These are phyloP conservation scores for Solea senegalensis DNA, from an alignment of 2,113 vertebrate genomes.

Conservation along the genomic window DNA sequence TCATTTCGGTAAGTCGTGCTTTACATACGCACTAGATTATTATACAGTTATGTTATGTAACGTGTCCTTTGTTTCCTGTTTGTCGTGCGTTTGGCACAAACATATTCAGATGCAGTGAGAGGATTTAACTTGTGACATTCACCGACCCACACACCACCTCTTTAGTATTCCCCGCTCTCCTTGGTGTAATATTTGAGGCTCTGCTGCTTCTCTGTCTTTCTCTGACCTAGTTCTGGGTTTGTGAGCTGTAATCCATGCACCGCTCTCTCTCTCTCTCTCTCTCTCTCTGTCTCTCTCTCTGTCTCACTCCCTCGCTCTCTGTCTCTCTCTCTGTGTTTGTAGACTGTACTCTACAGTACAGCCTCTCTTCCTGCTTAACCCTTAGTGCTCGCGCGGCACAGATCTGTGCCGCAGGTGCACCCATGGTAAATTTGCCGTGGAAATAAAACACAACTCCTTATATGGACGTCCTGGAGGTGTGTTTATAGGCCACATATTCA, in stretches of 20 bases:
- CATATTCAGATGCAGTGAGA: slow-evolving; percentile 27
- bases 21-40: not conserved
- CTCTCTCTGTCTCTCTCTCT: slow-evolving; percentile 27
- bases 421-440: too few species aligned
- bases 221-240: slow-evolving; percentile 75
- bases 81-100: slow-evolving; percentile 12
- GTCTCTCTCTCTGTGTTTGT: slow-evolving; percentile 10
- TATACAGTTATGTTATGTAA: not conserved
- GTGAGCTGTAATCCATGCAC: slow-evolving; percentile 65
- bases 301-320: not conserved
- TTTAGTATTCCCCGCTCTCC: slow-evolving; percentile 53
- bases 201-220: slow-evolving; percentile 61
- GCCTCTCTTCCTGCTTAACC: slow-evolving; percentile 22
- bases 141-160: slow-evolving; percentile 24
- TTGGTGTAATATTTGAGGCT: slow-evolving; percentile 53
- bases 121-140: slow-evolving; percentile 12
- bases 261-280: slow-evolving; percentile 16
- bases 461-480: too few species aligned
- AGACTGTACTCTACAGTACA: slow-evolving; percentile 4
- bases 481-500: too few species aligned
- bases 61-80: slow-evolving; percentile 4
- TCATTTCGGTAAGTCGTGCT: slow-evolving; percentile 89
- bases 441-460: too few species aligned
- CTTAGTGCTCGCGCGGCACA: too few species aligned
- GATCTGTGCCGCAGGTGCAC: too few species aligned